Evolutionary conservation across 2,113 vertebrate genomes (phyloP), one percentile per base, ranked within the genome.

Genomic region (Plestiodon gilberti): DNA sequence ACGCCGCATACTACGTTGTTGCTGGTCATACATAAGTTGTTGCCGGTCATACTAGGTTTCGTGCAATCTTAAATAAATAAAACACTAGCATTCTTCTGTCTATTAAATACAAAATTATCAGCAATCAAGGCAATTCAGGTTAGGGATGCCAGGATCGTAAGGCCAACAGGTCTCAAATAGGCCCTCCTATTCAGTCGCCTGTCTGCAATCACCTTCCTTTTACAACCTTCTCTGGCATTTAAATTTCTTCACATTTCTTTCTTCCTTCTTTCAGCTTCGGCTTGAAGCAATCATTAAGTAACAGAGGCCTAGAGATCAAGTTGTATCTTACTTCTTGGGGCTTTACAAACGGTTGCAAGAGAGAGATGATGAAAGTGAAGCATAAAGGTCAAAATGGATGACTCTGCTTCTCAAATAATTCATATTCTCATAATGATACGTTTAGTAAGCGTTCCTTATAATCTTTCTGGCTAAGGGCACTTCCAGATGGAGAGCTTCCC

Each of bases 281-380:
- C 65, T 74, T 62, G n/a, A 76, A 33, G 59, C 75, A 85, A 78
- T 78, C 75, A 85, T 52, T 43, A 40, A 79, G 52, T 30, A 30
- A 43, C 61, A 61, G 65, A 61, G 22, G 28, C 10, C 55, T 61
- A n/a, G 35, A 79, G 52, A 65, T 71, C 55, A 79, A 79, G 17
- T 59, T 79, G 64, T 70, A 13, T 7, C 76, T 79, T 64, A 5
- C 2, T 79, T 86, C 64, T 61, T 22, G n/a, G 30, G 55, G 30
- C n/a, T 61, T 35, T 13, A 43, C 25, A 71, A 67, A 59, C 71
- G 76, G 64, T 25, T 57, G 25, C n/a, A n/a, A 59, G 43, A 78
- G 71, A 62, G 28, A 70, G 25, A 79, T 69, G 52, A 79, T 33
- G 28, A 79, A 61, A 78, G 40, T 33, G 35, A 78, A 85, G 25